phyloP scores from a whole-genome alignment of 2,113 vertebrate genomes.

The Deroptyus accipitrinus region DNA sequence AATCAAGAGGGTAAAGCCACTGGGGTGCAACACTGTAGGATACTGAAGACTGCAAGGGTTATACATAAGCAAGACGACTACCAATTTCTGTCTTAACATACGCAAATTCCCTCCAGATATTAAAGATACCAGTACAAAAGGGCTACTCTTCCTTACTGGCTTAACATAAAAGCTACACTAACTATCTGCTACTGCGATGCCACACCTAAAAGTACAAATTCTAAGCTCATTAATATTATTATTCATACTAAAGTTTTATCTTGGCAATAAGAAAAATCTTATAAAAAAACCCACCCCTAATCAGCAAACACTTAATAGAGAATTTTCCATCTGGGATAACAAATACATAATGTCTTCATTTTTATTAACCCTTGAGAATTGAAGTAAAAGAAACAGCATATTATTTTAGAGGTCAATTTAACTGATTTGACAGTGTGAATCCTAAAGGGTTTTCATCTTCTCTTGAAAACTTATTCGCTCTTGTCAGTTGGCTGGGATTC shows the following conservation, averaged over 20 bases:
- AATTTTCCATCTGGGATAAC: background rate
- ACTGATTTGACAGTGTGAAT: background rate
- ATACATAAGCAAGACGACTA: background rate
- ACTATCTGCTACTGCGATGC: background rate
- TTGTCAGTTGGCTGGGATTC: background rate
- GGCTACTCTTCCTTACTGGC: background rate
- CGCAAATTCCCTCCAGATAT: background rate
- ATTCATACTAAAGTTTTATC: background rate
- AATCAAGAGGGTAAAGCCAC: background rate
- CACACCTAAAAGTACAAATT: constrained; percentile 8
- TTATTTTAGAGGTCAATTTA: constrained; percentile 5
- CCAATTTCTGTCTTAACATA: background rate
- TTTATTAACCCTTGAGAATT: constrained; percentile 12
- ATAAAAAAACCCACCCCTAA: background rate
- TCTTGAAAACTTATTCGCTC: background rate
- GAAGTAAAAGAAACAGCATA: constrained; percentile 10
- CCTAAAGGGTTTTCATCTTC: background rate
- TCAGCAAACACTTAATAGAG: background rate
- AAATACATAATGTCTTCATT: background rate
- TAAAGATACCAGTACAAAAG: background rate
- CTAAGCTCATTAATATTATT: background rate
- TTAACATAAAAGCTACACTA: constrained; percentile 16
- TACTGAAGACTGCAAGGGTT: background rate
- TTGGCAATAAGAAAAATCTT: background rate
- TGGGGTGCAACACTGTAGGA: background rate